phyloP scores from a whole-genome alignment of 1,140 invertebrate genomes.

The Pseudomyrmex concolor region DNA sequence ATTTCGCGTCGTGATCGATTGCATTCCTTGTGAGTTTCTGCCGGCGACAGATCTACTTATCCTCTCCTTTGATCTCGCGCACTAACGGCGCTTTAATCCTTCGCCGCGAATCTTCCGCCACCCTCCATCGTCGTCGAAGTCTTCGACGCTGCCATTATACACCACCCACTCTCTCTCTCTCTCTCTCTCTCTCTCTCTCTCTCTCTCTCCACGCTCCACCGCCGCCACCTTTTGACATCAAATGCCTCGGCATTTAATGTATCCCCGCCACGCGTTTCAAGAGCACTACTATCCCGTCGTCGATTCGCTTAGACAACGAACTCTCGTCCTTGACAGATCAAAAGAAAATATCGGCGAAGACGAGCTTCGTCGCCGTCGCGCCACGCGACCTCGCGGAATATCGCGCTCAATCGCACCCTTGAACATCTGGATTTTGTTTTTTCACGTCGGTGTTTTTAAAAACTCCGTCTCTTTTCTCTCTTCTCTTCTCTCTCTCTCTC shows the following conservation, averaged over 20 bases:
- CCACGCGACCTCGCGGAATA: constrained; percentile 22
- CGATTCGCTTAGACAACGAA: constrained; percentile 53
- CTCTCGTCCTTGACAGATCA: constrained; percentile 50
- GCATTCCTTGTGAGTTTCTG: constrained; percentile 12
- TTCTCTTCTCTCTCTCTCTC: too few relatives aligned
- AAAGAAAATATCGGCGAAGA: constrained; percentile 42
- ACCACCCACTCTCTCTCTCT: background rate
- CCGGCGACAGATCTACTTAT: constrained; percentile 41
- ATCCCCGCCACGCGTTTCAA: constrained; percentile 3
- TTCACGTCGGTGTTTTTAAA: too few relatives aligned
- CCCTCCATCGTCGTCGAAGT: background rate
- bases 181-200: too few relatives aligned
- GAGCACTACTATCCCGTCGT: constrained; percentile 2
- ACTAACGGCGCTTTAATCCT: constrained; percentile 30
- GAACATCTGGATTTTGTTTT: constrained; percentile 17
- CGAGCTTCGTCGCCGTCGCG: constrained; percentile 3
- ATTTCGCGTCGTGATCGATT: constrained; percentile 40
- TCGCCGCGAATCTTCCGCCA: constrained; percentile 1
- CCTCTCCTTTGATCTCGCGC: constrained; percentile 24
- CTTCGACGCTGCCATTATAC: background rate
- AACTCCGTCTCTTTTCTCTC: too few relatives aligned
- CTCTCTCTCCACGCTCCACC: background rate
- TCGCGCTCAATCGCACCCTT: constrained; percentile 41
- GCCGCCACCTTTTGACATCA: constrained; percentile 37
- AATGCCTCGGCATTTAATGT: constrained; percentile 54